A percentile compares a stretch with the other conserved stretches of the same genome.
phyloP scores from a whole-genome alignment of 2,113 vertebrate genomes.

The Oenanthe oenanthe region DNA sequence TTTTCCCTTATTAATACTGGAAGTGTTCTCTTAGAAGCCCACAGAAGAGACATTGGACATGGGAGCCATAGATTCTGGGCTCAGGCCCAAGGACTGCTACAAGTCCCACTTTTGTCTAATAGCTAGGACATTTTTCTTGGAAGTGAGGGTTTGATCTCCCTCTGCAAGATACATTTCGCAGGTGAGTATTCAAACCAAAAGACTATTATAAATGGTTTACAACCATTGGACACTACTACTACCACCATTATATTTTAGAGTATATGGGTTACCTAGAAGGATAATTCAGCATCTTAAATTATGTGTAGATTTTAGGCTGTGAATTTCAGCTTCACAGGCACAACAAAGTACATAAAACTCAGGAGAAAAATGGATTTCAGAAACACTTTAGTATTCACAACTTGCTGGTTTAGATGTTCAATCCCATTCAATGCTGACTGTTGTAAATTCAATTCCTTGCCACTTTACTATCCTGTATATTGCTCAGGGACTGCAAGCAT shows the following conservation, averaged over 20 bases:
- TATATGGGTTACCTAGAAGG: neutral
- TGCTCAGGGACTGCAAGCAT: neutral
- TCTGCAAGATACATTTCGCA: neutral
- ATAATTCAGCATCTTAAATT: neutral
- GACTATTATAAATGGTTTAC: neutral
- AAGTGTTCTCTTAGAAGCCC: accelerated
- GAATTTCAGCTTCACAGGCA: neutral
- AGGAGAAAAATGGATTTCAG: neutral
- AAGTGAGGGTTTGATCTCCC: neutral
- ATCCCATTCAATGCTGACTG: neutral
- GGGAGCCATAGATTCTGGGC: neutral
- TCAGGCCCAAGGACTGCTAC: neutral
- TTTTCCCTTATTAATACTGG: neutral
- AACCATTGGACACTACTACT: neutral
- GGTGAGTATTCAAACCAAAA: neutral
- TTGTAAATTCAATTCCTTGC: neutral
- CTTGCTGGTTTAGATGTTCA: neutral
- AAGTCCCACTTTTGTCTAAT: neutral
- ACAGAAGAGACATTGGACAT: neutral
- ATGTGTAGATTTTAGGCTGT: neutral
- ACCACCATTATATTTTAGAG: neutral
- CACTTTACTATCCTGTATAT: neutral
- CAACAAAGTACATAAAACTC: neutral
- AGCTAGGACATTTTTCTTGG: neutral
- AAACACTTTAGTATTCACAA: neutral